These are phyloP conservation scores for Meda fulgida DNA, from an alignment of 2,797 vertebrate species.

Conservation along the genomic window DNA sequence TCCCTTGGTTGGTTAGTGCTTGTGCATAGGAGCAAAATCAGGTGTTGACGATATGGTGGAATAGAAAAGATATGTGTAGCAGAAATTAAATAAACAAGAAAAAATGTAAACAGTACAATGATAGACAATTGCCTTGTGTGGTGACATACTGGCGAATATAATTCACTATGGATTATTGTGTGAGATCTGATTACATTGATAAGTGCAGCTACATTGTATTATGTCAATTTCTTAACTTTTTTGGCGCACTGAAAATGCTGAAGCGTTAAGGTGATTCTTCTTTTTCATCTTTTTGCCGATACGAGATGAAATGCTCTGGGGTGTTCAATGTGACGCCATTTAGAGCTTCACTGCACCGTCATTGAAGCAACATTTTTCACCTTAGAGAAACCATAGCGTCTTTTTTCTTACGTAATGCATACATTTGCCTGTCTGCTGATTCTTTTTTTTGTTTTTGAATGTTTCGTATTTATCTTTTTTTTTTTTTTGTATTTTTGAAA, in stretches of 20 bases:
- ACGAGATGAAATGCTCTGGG: slow-evolving; percentile 58
- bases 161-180: slow-evolving; percentile 46
- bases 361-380: slow-evolving; percentile 76
- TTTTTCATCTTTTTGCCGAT: slow-evolving; percentile 21
- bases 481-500: slow-evolving; percentile 68
- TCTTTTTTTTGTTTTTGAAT: slow-evolving; percentile 48
- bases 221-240: slow-evolving; percentile 70
- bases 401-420: slow-evolving; percentile 57
- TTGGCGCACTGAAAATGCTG: slow-evolving; percentile 66
- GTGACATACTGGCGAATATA: slow-evolving; percentile 62
- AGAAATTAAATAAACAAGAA: slow-evolving; percentile 59
- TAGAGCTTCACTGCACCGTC: slow-evolving; percentile 73
- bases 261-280: slow-evolving; percentile 23
- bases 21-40: slow-evolving; percentile 72
- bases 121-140: slow-evolving; percentile 16
- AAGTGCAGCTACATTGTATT: slow-evolving; percentile 69
- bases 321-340: slow-evolving; percentile 73
- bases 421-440: slow-evolving; percentile 62
- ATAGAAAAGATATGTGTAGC: slow-evolving; percentile 71
- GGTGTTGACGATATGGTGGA: slow-evolving; percentile 60
- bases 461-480: slow-evolving; percentile 54
- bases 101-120: background rate
- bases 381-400: slow-evolving; percentile 71
- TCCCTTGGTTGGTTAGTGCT: slow-evolving; percentile 55
- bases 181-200: slow-evolving; percentile 74